These are phyloP conservation scores for Gopherus flavomarginatus DNA, from an alignment of 2,113 vertebrate genomes.

Conservation along the genomic window DNA sequence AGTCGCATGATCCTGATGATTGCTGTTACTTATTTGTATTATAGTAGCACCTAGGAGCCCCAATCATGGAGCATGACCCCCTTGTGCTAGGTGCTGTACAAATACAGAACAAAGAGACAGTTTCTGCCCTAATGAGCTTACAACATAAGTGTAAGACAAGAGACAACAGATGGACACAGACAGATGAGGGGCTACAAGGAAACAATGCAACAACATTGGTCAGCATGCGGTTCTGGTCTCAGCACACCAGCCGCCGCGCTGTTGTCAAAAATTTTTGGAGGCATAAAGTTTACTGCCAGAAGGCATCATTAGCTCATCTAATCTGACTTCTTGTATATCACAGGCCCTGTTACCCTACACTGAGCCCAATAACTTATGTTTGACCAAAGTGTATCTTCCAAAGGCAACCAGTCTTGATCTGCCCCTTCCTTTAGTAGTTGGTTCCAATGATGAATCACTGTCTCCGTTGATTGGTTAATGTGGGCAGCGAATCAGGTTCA, in stretches of 20 bases:
- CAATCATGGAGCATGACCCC: neutral
- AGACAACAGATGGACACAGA: too few species aligned
- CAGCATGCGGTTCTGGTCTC: too few species aligned
- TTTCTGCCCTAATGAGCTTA: too few species aligned
- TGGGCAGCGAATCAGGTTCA: neutral
- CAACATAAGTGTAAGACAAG: too few species aligned
- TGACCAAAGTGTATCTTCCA: accelerated
- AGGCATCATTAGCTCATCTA: neutral
- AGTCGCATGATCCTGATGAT: neutral
- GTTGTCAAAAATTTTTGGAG: too few species aligned
- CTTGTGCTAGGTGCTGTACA: neutral
- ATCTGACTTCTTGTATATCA: neutral
- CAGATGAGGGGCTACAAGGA: too few species aligned
- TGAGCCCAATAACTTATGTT: neutral
- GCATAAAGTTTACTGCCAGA: neutral
- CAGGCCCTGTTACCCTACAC: accelerated
- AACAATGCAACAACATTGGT: too few species aligned
- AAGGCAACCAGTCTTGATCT: neutral
- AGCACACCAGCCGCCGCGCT: too few species aligned
- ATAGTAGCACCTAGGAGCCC: neutral
- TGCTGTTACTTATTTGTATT: neutral
- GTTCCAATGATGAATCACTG: neutral
- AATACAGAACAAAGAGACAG: too few species aligned
- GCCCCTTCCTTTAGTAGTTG: neutral
- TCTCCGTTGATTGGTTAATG: neutral